Percentiles rank a stretch among this genome's conserved stretches.
Conservation (phyloP, 1,140 invertebrate species). For the Homarus americanus region DNA sequence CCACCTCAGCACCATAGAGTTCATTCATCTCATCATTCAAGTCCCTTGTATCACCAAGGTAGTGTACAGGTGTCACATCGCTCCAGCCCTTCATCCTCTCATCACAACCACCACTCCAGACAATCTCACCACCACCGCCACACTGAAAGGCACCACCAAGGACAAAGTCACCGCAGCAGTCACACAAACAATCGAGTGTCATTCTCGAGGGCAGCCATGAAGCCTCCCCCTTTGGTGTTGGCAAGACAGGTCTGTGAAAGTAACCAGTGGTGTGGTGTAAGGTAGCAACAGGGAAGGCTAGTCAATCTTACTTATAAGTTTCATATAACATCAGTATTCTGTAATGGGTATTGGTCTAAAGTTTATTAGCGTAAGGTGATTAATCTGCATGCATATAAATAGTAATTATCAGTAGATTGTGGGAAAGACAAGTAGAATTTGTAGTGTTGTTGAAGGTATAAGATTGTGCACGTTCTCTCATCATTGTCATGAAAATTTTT, state of each 20-base stretch:
- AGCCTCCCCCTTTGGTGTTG: slow-evolving; percentile 61
- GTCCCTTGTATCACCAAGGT: neutral
- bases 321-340: neutral
- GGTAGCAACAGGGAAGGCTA: neutral
- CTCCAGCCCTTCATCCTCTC: neutral
- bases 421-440: no score
- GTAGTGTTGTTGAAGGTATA: no score
- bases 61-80: neutral
- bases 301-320: neutral
- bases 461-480: no score
- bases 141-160: slow-evolving; percentile 26
- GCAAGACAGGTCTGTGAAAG: slow-evolving; percentile 64
- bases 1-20: neutral
- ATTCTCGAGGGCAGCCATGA: slow-evolving; percentile 48
- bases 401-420: neutral
- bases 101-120: neutral
- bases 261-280: neutral
- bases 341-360: neutral
- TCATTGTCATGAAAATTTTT: no score
- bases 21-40: slow-evolving; percentile 16
- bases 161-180: slow-evolving; percentile 1
- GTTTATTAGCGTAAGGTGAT: neutral
- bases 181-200: slow-evolving; percentile 10
- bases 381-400: neutral
- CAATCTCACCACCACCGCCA: slow-evolving; percentile 29